A percentile compares a stretch with the other conserved stretches of the same genome.
Evolutionary conservation across 1,140 invertebrate species (phyloP).

Genomic region (Drosophila fuyamai): DNA sequence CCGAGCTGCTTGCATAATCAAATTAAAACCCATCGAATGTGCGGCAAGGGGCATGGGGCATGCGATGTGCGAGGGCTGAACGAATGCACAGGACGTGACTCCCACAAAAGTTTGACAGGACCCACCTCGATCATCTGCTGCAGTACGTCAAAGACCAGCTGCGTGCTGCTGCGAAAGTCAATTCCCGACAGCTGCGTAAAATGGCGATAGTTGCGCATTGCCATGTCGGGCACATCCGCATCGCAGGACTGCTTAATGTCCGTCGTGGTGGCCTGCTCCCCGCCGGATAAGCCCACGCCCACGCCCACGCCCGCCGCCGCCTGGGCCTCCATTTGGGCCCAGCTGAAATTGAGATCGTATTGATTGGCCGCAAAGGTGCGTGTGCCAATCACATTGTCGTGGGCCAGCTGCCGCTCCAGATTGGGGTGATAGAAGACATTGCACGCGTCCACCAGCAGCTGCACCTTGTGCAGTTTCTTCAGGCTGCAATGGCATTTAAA

Average conservation of each 20-base stretch:
- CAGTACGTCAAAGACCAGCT: conserved; percentile 83
- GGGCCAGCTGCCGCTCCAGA: conserved; percentile 72
- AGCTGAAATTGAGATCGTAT: conserved; percentile 83
- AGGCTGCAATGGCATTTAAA: conserved; percentile 40
- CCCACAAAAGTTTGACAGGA: conserved; percentile 24
- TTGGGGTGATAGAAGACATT: conserved; percentile 84
- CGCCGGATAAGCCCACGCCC: not conserved
- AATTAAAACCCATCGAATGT: conserved; percentile 50
- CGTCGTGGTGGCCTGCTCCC: not conserved
- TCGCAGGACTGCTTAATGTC: conserved; percentile 39
- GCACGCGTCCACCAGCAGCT: conserved; percentile 67
- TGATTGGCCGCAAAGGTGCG: conserved; percentile 79
- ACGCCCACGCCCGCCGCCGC: conserved; percentile 3
- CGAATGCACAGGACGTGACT: conserved; percentile 40
- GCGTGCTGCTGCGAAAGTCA: conserved; percentile 83
- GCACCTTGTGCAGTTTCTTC: conserved; percentile 84
- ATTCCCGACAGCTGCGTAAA: conserved; percentile 79
- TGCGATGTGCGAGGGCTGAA: conserved; percentile 17
- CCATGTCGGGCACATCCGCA: conserved; percentile 65
- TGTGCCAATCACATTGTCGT: conserved; percentile 82
- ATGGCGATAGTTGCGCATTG: conserved; percentile 78
- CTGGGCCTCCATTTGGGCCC: conserved; percentile 80
- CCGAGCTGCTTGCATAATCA: conserved; percentile 40
- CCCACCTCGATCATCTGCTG: conserved; percentile 84
- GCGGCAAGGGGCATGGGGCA: conserved; percentile 6